These are phyloP conservation scores for Diploscapter pachys DNA, from an alignment of 1,140 invertebrate species.

Conservation along the genomic window DNA sequence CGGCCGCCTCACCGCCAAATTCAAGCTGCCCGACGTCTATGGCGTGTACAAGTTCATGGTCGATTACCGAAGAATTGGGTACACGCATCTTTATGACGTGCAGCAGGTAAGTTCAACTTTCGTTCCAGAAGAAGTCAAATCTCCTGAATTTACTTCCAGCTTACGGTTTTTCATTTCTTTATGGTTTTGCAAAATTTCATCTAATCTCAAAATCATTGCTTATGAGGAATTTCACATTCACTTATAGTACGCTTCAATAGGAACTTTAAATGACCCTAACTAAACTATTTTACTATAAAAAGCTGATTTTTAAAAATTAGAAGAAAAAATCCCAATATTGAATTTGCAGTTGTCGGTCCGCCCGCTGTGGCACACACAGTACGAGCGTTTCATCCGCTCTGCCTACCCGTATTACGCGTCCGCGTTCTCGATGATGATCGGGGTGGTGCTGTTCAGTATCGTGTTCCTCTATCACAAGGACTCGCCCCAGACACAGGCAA, in stretches of 20 bases:
- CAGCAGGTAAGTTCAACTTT: conserved; percentile 72
- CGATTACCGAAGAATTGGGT: conserved; percentile 90
- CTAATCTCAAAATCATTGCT: not conserved
- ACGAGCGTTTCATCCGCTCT: not conserved
- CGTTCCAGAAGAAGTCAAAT: not conserved
- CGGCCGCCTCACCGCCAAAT: conserved; percentile 79
- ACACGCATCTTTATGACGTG: conserved; percentile 85
- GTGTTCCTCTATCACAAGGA: not conserved
- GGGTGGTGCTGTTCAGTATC: not conserved
- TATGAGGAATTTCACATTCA: not conserved
- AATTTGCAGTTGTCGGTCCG: not conserved
- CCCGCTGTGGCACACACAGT: not conserved
- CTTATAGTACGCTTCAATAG: not conserved
- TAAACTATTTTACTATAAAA: not conserved
- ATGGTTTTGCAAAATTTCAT: not conserved
- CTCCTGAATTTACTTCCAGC: not conserved
- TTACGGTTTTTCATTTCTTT: not conserved
- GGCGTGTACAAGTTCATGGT: conserved; percentile 99
- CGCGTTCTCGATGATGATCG: not conserved
- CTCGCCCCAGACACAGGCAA: not conserved
- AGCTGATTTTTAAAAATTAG: not conserved
- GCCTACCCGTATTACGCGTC: not conserved
- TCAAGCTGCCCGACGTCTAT: conserved; percentile 97
- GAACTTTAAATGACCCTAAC: not conserved
- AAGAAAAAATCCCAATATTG: not conserved